Conservation (phyloP, 2,888 invertebrate genomes). For the Luperina nickerlii region DNA sequence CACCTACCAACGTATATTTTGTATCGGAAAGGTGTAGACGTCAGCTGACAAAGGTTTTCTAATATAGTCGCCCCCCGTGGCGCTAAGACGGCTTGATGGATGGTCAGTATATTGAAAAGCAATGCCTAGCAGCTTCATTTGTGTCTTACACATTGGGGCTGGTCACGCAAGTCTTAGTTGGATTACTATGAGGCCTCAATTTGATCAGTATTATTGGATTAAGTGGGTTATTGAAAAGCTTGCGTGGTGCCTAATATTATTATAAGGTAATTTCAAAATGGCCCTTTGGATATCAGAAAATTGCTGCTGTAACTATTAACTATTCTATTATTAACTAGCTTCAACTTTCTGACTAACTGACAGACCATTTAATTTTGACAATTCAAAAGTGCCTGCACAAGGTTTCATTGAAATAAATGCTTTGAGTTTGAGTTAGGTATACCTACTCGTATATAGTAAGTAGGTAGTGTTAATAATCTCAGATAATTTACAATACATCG, state of each 20-base stretch:
- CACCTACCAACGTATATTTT: constrained; percentile 36
- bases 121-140: constrained; percentile 81
- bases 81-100: constrained; percentile 87
- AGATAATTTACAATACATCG: neutral
- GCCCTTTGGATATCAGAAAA: neutral
- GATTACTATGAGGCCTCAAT: constrained; percentile 77
- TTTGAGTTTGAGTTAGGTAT: no score
- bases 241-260: constrained; percentile 12
- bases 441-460: no score
- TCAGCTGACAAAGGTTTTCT: constrained; percentile 86
- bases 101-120: constrained; percentile 88
- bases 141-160: constrained; percentile 75
- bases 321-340: no score
- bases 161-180: constrained; percentile 83
- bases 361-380: no score
- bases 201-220: constrained; percentile 72
- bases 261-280: neutral
- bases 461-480: no score
- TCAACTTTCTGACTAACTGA: no score
- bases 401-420: no score
- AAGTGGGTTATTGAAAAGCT: constrained; percentile 45
- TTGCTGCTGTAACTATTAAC: neutral
- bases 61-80: constrained; percentile 88
- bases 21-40: constrained; percentile 68
- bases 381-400: no score